Evolutionary conservation across 2,888 invertebrate genomes (phyloP), one percentile per base, ranked within the genome.

Genomic region (Lepidochrysops patricia): DNA sequence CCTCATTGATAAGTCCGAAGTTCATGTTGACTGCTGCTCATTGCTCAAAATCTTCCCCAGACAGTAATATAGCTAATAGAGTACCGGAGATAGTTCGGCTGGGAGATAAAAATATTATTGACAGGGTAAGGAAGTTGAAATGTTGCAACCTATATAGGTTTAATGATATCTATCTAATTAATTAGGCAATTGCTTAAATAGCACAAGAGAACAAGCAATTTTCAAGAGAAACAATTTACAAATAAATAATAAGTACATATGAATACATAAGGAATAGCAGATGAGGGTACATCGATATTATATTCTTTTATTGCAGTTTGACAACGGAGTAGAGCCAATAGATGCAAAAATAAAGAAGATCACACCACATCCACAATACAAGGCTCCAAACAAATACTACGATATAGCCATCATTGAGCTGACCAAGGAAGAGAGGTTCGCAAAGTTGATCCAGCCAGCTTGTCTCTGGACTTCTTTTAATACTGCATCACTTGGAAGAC

Each of bases 11-110:
- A 54, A 91, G 91, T 57, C 82, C 90, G 4, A 82, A 79, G 57
- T 93, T 89, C 72, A 86, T 93, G 2, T 68, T 94, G 25, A 93
- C 93, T 1, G 93, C 93, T 0, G 93, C 92, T 0, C 93, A 94
- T 70, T 94, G 94, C 66, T 71, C 70, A 0, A 64, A 63, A 4
- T 63, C 68, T n/a, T 15, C 57, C 0, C 37, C 34, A 2, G 75
- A 76, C 26, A 57, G 67, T 1, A 64, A 63, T 0, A 57, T 75
- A 0, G 65, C 65, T 7, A 67, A 70, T 15, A 48, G 63, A 1
- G 60, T 60, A 1, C 76, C 77, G 3, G 70, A 73, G 61, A 74
- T 75, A n/a, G 73, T 76, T 5, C 67, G 76, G 50, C 66, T 77
- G n/a, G 75, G 75, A 1, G 68, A 69, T 58, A 73, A 70, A n/a